Evolutionary conservation across 2,113 vertebrate genomes (phyloP), one percentile per base, ranked within the genome.

Genomic region (Nycticorax nycticorax): DNA sequence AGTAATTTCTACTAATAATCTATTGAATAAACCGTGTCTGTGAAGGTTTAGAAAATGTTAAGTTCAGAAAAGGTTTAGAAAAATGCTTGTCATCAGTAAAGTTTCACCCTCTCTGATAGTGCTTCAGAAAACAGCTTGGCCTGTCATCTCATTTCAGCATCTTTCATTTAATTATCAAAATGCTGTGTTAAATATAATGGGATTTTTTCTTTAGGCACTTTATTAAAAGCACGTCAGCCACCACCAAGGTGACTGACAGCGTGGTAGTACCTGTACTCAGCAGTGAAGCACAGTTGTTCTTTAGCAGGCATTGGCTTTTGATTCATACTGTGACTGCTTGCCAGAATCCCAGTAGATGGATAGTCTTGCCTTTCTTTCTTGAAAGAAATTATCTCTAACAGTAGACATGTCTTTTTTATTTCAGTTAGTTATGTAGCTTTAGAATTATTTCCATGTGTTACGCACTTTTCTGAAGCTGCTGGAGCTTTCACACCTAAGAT

Each of bases 401-500:
- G 33, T 28, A 60, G 39, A 18, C 85, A 26, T 32, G 71, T 73
- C 0, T 2, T 39, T 84, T 91, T 57, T 50, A 37, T 52, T 86
- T 75, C 23, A 17, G 21, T 86, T 90, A 69, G 30, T 52, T 55
- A 5, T 0, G 0, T 75, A 32, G 57, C 60, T 92, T 88, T 78
- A 59, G 60, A 67, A 63, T 33, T 1, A 15, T 35, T 84, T 84
- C 26, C 8, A 59, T 87, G 62, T 69, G n/a, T 78, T 78, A 22
- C 0, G 1, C 5, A 0, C 0, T 50, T 63, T 71, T 17, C 19
- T 69, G 32, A 80, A 77, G 72, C 52, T 90, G 27, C 9, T 64
- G 45, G 27, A 56, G 43, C 63, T 66, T 81, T 69, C 35, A 22
- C 28, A 14, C 0, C 0, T 3, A 67, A 52, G 19, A 17, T 64